Evolutionary conservation across 2,888 invertebrate genomes (phyloP).

Genomic region (Eristalinus sepulchralis): DNA sequence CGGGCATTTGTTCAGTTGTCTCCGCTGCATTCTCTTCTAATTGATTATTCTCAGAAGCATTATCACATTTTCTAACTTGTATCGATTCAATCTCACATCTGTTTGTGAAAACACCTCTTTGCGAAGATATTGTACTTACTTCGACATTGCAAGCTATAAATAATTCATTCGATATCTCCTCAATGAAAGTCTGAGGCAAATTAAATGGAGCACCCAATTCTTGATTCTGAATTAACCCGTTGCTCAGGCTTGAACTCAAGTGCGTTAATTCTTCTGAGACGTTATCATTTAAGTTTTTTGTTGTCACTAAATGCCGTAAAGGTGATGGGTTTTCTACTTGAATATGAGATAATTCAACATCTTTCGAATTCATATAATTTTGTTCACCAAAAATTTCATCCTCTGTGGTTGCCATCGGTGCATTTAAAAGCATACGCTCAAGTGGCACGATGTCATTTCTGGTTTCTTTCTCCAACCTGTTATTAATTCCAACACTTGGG

Average conservation of each 20-base stretch:
- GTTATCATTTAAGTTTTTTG: not conserved
- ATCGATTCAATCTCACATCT: not conserved
- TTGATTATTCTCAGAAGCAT: not conserved
- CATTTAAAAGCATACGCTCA: too few species aligned
- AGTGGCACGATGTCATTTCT: too few species aligned
- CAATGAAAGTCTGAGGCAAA: not conserved
- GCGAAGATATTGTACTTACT: not conserved
- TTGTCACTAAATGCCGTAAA: not conserved
- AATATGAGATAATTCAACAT: too few species aligned
- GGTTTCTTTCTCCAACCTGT: too few species aligned
- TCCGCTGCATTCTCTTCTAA: not conserved
- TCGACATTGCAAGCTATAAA: not conserved
- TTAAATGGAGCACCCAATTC: not conserved
- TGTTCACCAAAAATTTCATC: too few species aligned
- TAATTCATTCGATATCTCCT: not conserved
- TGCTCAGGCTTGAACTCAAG: not conserved
- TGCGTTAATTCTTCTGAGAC: not conserved
- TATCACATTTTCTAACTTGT: not conserved
- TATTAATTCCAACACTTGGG: too few species aligned
- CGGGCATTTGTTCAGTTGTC: too few species aligned
- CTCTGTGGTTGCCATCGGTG: too few species aligned
- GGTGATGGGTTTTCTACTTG: too few species aligned
- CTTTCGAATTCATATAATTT: too few species aligned
- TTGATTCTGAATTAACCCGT: not conserved
- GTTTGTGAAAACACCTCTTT: not conserved